Conservation (phyloP, 2,888 invertebrate species). For the Eledone cirrhosa region DNA sequence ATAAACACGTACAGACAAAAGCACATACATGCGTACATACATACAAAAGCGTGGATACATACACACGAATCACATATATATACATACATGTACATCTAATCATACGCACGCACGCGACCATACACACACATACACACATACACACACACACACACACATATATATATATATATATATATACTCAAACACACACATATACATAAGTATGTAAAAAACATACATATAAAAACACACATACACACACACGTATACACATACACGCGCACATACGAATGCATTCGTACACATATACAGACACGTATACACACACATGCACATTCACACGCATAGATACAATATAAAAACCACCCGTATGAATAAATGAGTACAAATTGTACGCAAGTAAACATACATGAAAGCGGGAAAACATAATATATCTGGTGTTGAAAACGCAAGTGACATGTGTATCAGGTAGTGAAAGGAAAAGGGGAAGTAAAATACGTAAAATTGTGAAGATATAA, state of each 20-base stretch:
- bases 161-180: slow-evolving; percentile 2
- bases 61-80: neutral
- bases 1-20: neutral
- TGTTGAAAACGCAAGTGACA: neutral
- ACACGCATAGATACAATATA: no score
- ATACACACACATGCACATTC: neutral
- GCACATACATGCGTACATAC: neutral
- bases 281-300: neutral
- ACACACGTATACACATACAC: neutral
- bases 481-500: no score
- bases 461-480: neutral
- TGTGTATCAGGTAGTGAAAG: neutral
- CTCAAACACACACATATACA: no score
- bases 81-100: neutral
- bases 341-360: no score
- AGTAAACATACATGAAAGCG: neutral
- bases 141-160: neutral
- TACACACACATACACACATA: neutral
- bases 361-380: no score
- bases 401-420: no score
- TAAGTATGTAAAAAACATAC: neutral
- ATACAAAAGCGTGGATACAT: neutral
- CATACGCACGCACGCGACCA: neutral
- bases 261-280: neutral
- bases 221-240: neutral